Evolutionary conservation across 2,888 invertebrate genomes (phyloP).

Genomic region (Dicycla oo): DNA sequence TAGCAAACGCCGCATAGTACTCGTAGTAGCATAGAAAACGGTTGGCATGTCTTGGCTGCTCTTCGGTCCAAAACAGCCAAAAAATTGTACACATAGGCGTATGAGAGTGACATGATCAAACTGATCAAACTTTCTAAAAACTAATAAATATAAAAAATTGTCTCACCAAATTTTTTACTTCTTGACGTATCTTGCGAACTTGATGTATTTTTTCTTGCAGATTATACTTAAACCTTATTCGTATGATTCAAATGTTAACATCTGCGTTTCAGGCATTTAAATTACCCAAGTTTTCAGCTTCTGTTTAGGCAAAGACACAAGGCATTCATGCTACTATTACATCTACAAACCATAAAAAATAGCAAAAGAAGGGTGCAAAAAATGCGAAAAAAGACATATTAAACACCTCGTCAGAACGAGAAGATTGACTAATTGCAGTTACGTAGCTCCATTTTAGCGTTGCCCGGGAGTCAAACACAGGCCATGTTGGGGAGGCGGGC

Average conservation of each 20-base stretch:
- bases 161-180: neutral
- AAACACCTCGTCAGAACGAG: slow-evolving; percentile 43
- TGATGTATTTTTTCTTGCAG: neutral
- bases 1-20: too few species aligned
- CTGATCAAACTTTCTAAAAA: too few species aligned
- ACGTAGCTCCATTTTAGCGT: slow-evolving; percentile 79
- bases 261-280: neutral
- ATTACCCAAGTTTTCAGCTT: too few species aligned
- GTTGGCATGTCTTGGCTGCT: too few species aligned
- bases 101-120: too few species aligned
- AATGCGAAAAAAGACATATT: slow-evolving; percentile 35
- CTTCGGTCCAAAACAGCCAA: too few species aligned
- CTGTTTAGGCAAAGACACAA: neutral
- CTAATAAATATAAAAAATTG: too few species aligned
- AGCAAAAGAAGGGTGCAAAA: neutral
- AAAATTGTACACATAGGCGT: too few species aligned
- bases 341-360: neutral
- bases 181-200: too few species aligned
- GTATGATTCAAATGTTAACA: neutral
- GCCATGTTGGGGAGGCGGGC: slow-evolving; percentile 74
- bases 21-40: too few species aligned
- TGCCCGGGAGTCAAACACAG: slow-evolving; percentile 78
- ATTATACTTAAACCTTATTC: neutral
- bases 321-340: neutral
- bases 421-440: slow-evolving; percentile 59